Conservation (phyloP, 2,113 vertebrate genomes). For the Percina caprodes region DNA sequence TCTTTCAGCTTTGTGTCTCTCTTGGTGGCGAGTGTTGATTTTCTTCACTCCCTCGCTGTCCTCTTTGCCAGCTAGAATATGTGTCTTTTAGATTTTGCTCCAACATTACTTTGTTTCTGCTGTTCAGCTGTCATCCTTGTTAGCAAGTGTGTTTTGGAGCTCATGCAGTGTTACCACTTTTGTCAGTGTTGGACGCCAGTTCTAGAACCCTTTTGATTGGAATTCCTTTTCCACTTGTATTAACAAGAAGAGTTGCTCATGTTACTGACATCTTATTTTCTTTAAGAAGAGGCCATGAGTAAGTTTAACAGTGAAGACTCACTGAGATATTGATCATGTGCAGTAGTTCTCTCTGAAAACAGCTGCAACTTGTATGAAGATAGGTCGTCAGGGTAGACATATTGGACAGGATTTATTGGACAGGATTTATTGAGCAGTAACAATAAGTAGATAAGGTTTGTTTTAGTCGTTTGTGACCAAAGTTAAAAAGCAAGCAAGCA, state of each 20-base stretch:
- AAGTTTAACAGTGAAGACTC: not conserved
- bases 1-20: not conserved
- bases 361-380: not conserved
- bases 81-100: slow-evolving; percentile 3
- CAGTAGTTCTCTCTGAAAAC: not conserved
- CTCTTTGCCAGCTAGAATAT: not conserved
- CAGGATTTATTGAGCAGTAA: not conserved
- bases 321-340: not conserved
- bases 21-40: not conserved
- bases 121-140: slow-evolving; percentile 1
- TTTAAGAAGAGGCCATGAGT: not conserved
- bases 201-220: not conserved
- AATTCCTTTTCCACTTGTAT: not conserved
- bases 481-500: not conserved
- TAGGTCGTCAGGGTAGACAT: not conserved
- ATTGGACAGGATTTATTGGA: not conserved
- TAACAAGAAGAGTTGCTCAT: not conserved
- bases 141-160: not conserved
- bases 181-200: not conserved
- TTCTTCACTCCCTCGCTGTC: slow-evolving; percentile 2
- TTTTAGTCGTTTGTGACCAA: not conserved
- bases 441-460: not conserved
- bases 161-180: slow-evolving; percentile 4
- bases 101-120: not conserved
- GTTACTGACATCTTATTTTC: not conserved